Base-by-base conservation (phyloP, 2,888 invertebrate genomes). In the Drosophila tripunctata region DNA sequence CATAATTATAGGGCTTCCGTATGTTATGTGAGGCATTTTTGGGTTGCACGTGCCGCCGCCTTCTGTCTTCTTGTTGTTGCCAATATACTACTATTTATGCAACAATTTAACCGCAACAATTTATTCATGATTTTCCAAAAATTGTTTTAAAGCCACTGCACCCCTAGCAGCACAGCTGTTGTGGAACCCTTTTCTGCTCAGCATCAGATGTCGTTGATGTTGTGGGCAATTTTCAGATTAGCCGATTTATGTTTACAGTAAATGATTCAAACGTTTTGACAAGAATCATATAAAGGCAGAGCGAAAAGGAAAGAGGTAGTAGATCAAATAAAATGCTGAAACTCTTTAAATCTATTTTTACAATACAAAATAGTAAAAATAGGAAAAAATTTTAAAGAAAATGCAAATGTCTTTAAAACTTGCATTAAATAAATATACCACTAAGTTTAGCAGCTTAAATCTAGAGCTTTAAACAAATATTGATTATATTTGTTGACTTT, bases 71-170 rank as follows among this genome's bases (percentile, higher is more conserved):
- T 58, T 69, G 31, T 50, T 75, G 66, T 22, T 52, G 57, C 36
- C 67, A 78, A 88, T 87, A 88, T 52, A 56, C 36, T 65, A 78
- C 87, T 87, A 88, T 88, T 88, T 83, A 78, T 87, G 82, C 79
- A 90, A 89, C 86, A 89, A 86, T 87, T 86, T 90, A 85, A 87
- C 83, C 90, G 80, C 86, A 89, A 84, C 27, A 89, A 88, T 89
- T 82, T 90, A 89, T 89, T 90, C 90, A 90, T 89, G 87, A 88
- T 83, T 78, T 80, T 50, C 22, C 6, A 43, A 78, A 27, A 88
- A 80, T 74, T 78, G 75, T 72, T 87, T 87, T 66, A 75, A 78
- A 80, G 85, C 74, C 63, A 65, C 15, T 8, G n/a, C n/a, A n/a
- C n/a, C n/a, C n/a, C n/a, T n/a, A n/a, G 1, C 22, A 6, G 33